Evolutionary conservation across 2,797 vertebrate species (phyloP), one percentile per base, ranked within the genome.

Genomic region (Selene dorsalis): DNA sequence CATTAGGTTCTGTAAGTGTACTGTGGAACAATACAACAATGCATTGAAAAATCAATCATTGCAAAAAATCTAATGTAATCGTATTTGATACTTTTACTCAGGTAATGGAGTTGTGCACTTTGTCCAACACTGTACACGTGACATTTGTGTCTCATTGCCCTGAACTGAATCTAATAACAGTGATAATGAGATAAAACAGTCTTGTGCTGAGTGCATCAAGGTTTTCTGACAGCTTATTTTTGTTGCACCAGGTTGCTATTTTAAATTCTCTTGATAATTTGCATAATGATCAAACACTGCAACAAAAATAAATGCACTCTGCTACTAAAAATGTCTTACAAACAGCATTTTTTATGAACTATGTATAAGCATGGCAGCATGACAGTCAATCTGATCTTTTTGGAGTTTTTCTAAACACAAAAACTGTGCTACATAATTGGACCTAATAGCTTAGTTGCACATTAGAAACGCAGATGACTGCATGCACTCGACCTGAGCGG

Each of bases 401-500:
- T 30, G 12, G 43, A 72, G 16, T 53, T 77, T 78, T 63, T 20
- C 47, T 35, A n/a, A 68, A 78, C 58, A 60, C 45, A 50, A 79
- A 35, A 81, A 53, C 8, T 53, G 59, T 71, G 64, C 26, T 22
- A 47, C 22, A 62, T 87, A 87, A 87, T 82, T 80, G 73, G 73
- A 73, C 38, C 64, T 74, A 79, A 87, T 84, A 80, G 75, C 56
- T 83, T 86, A 82, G 90, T 88, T 87, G 69, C 73, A 80, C 58
- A 62, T 35, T 59, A 26, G 28, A 73, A 84, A 75, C 9, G 20
- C 53, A 35, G 63, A 81, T 71, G 59, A 80, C 73, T 69, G 26
- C 62, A 48, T 74, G 64, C 48, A n/a, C 72, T 67, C 67, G 64
- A 69, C 65, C 66, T 41, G 61, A 62, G 78, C 69, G 69, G 70